These are phyloP conservation scores for Montifringilla adamsi DNA, from an alignment of 2,113 vertebrate genomes.

Conservation along the genomic window DNA sequence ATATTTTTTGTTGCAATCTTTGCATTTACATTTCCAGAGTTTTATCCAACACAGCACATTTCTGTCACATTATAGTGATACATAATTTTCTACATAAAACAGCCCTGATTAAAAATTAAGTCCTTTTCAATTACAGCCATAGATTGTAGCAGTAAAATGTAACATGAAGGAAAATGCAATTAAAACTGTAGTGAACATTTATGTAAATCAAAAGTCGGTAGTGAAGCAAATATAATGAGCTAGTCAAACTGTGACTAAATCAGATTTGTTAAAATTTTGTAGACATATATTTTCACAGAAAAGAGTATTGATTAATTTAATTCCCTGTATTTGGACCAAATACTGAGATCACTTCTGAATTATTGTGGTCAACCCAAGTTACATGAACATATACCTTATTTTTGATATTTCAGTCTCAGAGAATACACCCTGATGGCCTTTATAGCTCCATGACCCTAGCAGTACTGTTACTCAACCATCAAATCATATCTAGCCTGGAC, in stretches of 20 bases:
- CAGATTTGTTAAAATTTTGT: conserved; percentile 17
- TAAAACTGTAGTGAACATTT: conserved; percentile 43
- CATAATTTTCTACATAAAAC: conserved; percentile 51
- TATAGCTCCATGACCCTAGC: not conserved
- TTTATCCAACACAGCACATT: conserved; percentile 7
- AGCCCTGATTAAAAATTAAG: conserved; percentile 65
- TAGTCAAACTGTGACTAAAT: conserved; percentile 6
- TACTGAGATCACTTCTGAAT: not conserved
- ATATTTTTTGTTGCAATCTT: not conserved
- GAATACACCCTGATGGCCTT: not conserved
- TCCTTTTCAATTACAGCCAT: conserved; percentile 57
- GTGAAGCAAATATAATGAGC: conserved; percentile 55
- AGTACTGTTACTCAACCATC: not conserved
- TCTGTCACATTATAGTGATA: conserved; percentile 40
- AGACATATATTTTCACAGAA: not conserved
- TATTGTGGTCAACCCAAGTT: not conserved
- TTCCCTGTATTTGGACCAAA: not conserved
- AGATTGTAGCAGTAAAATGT: conserved; percentile 55
- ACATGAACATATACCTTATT: not conserved
- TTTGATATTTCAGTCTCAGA: not conserved
- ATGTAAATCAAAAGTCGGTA: conserved; percentile 43
- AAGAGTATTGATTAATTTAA: not conserved
- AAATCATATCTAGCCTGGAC: not conserved
- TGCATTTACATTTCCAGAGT: not conserved
- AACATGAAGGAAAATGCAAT: conserved; percentile 57